Percentiles rank a stretch among this genome's conserved stretches.
phyloP scores from a whole-genome alignment of 2,113 vertebrate genomes.

The Perca fluviatilis region DNA sequence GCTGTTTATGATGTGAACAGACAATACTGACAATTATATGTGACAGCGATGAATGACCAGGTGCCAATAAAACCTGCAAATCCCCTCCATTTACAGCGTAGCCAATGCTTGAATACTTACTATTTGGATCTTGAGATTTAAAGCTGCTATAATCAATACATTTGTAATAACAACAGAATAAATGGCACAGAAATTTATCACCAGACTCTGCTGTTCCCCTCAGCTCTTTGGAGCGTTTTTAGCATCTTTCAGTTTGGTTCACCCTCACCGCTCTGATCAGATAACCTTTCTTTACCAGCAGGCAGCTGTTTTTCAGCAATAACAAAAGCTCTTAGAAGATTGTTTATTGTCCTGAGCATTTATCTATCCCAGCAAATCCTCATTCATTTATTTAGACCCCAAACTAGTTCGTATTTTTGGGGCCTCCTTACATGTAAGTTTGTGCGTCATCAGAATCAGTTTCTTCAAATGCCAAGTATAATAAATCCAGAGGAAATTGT shows the following conservation, averaged over 20 bases:
- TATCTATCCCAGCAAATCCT: slow-evolving; percentile 23
- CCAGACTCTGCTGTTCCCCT: not conserved
- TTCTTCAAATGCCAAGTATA: slow-evolving; percentile 17
- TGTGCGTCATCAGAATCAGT: slow-evolving; percentile 18
- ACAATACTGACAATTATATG: slow-evolving; percentile 22
- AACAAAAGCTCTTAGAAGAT: not conserved
- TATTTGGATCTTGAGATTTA: not conserved
- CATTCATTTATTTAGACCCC: slow-evolving; percentile 36
- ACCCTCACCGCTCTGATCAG: slow-evolving; percentile 4
- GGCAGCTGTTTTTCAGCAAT: slow-evolving; percentile 15
- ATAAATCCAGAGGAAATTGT: slow-evolving; percentile 35
- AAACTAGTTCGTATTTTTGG: slow-evolving; percentile 38
- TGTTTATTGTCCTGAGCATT: slow-evolving; percentile 10
- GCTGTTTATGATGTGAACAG: slow-evolving; percentile 22
- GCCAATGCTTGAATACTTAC: not conserved
- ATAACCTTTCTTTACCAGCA: slow-evolving; percentile 2
- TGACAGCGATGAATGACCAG: slow-evolving; percentile 21
- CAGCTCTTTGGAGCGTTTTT: not conserved
- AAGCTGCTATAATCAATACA: not conserved
- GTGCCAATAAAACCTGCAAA: not conserved
- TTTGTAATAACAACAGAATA: not conserved
- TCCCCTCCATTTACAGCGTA: not conserved
- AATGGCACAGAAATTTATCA: not conserved
- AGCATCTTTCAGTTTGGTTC: slow-evolving; percentile 1
- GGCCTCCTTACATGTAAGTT: not conserved